Evolutionary conservation across 2,888 invertebrate species (phyloP), one percentile per base, ranked within the genome.

Genomic region (Petrolisthes cinctipes): DNA sequence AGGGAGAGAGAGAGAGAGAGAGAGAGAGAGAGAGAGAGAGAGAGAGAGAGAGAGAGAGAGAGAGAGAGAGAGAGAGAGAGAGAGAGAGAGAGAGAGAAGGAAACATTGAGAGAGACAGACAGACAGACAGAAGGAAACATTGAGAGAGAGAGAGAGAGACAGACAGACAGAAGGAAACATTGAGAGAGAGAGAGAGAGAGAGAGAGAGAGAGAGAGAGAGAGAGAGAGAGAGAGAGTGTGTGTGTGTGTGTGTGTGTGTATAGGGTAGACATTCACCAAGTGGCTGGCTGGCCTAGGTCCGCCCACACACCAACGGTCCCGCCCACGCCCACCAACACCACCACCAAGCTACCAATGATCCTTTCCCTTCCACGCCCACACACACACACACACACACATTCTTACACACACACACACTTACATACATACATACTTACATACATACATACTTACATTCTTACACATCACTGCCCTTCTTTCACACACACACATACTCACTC

Each of bases 1-100:
- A 7, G 51, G 23, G 7, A 51, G 76, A 76, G 76, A 11, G 9
- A 73, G 7, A 23, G 80, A 57, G 80, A 57, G 78, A 80, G 80
- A 57, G 57, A 80, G 80, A 80, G 82, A 82, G 82, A 56, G 56
- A 66, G 68, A 56, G 61, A 68, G 68, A 68, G 37, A 11, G 53
- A n/a, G 68, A n/a, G n/a, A n/a, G 71, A 71, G 7, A n/a, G 61
- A 61, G 61, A 9, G 14, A 9, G 61, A 61, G 14, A 61, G 14
- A 14, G 61, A 14, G 6, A 14, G 6, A 61, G 61, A 14, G 14
- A 61, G 61, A 14, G 14, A 9, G 61, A 14, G 61, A 61, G 61
- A 61, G 6, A 61, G n/a, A 23, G 75, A 75, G n/a, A 17, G 75
- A 17, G n/a, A 17, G 75, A 75, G 75, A 6, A 23, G 6, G 75